Conservation (phyloP, 2,888 invertebrate species). For the Hypena proboscidalis region DNA sequence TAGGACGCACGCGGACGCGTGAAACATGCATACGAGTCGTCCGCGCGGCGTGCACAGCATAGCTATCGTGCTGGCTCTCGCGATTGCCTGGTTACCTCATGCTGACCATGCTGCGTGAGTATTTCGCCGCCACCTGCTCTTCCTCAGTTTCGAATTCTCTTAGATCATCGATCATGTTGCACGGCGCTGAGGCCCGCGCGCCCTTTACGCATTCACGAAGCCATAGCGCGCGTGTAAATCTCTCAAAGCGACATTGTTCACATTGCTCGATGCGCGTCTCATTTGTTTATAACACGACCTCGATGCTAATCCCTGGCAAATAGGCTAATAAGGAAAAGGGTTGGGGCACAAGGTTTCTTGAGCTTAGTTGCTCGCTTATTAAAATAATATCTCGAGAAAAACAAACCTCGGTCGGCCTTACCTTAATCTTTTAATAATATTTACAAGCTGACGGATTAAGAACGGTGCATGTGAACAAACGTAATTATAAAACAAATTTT, state of each 20-base stretch:
- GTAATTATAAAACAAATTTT: slow-evolving; percentile 8
- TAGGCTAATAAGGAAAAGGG: slow-evolving; percentile 40
- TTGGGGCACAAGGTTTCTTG: slow-evolving; percentile 24
- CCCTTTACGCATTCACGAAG: slow-evolving; percentile 51
- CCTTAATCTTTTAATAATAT: slow-evolving; percentile 9
- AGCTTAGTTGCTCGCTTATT: slow-evolving; percentile 23
- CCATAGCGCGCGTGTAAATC: slow-evolving; percentile 62
- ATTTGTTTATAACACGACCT: slow-evolving; percentile 50
- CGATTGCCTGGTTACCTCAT: slow-evolving; percentile 69
- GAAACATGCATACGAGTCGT: slow-evolving; percentile 71
- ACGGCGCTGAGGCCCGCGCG: slow-evolving; percentile 30
- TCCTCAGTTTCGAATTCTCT: slow-evolving; percentile 14
- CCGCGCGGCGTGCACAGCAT: slow-evolving; percentile 72
- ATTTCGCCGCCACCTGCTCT: slow-evolving; percentile 30
- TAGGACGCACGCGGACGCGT: slow-evolving; percentile 59
- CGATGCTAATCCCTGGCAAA: slow-evolving; percentile 40
- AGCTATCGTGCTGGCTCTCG: slow-evolving; percentile 70
- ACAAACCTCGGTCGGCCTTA: slow-evolving; percentile 7
- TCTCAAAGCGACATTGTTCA: slow-evolving; percentile 50
- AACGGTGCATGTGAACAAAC: background rate
- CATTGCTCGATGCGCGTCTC: slow-evolving; percentile 45
- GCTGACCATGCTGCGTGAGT: slow-evolving; percentile 76
- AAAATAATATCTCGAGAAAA: slow-evolving; percentile 25
- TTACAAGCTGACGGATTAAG: slow-evolving; percentile 2
- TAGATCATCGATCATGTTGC: slow-evolving; percentile 36